Evolutionary conservation across 1,140 invertebrate genomes (phyloP).

Genomic region (Rhyzopertha dominica): DNA sequence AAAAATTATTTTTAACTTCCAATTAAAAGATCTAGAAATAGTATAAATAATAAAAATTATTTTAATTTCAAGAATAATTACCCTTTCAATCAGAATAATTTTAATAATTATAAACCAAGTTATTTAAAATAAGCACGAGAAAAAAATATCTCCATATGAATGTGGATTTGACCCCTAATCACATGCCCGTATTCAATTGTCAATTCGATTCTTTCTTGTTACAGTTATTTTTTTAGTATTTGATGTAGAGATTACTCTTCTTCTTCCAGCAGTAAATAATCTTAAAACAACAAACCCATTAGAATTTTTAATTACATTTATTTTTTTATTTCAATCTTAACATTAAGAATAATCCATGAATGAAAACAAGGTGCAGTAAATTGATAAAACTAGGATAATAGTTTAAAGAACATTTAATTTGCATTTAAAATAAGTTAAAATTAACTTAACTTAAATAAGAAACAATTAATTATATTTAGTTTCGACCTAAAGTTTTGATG

Average conservation of each 20-base stretch:
- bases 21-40: conserved; percentile 56
- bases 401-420: conserved; percentile 61
- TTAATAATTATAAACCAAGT: conserved; percentile 49
- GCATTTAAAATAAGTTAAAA: conserved; percentile 55
- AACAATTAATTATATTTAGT: conserved; percentile 52
- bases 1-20: conserved; percentile 63
- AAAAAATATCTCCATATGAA: conserved; percentile 58
- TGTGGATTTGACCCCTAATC: conserved; percentile 58
- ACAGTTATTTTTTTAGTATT: conserved; percentile 60
- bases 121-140: conserved; percentile 54
- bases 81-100: conserved; percentile 45
- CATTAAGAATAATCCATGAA: conserved; percentile 55
- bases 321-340: conserved; percentile 53
- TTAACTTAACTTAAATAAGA: conserved; percentile 54
- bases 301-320: conserved; percentile 40
- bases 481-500: conserved; percentile 53
- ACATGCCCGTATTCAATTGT: conserved; percentile 52
- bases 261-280: conserved; percentile 50
- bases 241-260: conserved; percentile 57
- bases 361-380: conserved; percentile 58
- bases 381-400: conserved; percentile 54
- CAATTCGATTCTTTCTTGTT: conserved; percentile 58
- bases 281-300: conserved; percentile 42
- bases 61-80: conserved; percentile 38
- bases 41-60: conserved; percentile 50